Evolutionary conservation across 2,888 invertebrate genomes (phyloP).

Genomic region (Chrysolina oricalcia): DNA sequence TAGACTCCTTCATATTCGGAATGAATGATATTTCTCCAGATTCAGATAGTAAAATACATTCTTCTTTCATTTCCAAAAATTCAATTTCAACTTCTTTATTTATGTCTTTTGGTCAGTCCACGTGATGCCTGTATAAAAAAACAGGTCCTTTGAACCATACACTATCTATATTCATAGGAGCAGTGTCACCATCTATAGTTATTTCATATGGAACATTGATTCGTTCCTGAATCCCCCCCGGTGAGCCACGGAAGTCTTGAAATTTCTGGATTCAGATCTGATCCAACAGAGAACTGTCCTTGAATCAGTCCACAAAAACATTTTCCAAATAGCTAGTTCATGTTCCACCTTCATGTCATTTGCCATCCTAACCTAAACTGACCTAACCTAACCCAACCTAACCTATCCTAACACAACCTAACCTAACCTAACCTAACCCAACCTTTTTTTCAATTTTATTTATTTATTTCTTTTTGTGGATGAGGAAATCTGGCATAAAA

Average conservation of each 20-base stretch:
- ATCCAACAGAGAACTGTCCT: not conserved
- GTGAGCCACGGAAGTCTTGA: not conserved
- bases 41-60: not conserved
- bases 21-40: not conserved
- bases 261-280: not conserved
- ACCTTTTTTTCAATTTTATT: no score
- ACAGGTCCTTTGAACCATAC: not conserved
- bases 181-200: not conserved
- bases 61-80: not conserved
- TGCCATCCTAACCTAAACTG: not conserved
- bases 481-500: no score
- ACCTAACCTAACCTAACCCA: no score
- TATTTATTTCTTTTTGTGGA: no score
- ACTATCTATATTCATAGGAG: not conserved
- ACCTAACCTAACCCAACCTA: no score
- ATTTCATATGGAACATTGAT: not conserved
- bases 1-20: not conserved
- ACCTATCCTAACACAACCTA: no score
- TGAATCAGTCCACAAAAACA: not conserved
- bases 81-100: not conserved
- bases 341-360: not conserved
- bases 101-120: not conserved
- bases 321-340: not conserved
- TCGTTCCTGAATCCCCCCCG: not conserved
- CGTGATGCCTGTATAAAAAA: not conserved